These are phyloP conservation scores for Drosophila bocqueti DNA, from an alignment of 1,140 invertebrate species.

Conservation along the genomic window DNA sequence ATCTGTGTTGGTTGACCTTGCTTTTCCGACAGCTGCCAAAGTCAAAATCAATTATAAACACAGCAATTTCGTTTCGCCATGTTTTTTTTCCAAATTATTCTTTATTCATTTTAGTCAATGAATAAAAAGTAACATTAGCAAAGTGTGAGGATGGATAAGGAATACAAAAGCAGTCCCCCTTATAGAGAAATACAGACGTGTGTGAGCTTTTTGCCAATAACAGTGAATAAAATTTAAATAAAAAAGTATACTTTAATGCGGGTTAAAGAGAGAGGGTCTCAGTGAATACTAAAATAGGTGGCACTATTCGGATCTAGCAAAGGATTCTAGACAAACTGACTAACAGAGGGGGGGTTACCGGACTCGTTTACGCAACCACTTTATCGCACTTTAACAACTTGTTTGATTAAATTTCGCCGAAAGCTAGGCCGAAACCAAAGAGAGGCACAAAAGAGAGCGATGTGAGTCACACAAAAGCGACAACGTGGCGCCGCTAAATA, in stretches of 20 bases:
- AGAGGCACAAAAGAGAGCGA: constrained; percentile 40
- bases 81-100: too few relatives aligned
- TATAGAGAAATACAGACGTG: constrained; percentile 32
- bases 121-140: constrained; percentile 37
- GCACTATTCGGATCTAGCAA: neutral
- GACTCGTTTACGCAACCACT: constrained; percentile 37
- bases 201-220: constrained; percentile 48
- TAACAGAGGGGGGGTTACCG: constrained; percentile 5
- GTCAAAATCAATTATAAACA: constrained; percentile 54
- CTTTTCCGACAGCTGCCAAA: constrained; percentile 34
- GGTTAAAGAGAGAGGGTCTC: neutral
- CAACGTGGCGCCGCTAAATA: constrained; percentile 49
- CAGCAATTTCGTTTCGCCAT: constrained; percentile 24
- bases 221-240: constrained; percentile 2
- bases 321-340: constrained; percentile 6
- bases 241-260: neutral
- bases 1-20: constrained; percentile 1
- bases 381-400: constrained; percentile 55
- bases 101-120: constrained; percentile 39
- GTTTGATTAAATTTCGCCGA: constrained; percentile 48
- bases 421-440: constrained; percentile 19
- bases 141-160: constrained; percentile 2
- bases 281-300: neutral
- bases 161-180: neutral
- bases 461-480: constrained; percentile 25